Evolutionary conservation across 1,140 invertebrate species (phyloP), one percentile per base, ranked within the genome.

Genomic region (Sycophila sp.): DNA sequence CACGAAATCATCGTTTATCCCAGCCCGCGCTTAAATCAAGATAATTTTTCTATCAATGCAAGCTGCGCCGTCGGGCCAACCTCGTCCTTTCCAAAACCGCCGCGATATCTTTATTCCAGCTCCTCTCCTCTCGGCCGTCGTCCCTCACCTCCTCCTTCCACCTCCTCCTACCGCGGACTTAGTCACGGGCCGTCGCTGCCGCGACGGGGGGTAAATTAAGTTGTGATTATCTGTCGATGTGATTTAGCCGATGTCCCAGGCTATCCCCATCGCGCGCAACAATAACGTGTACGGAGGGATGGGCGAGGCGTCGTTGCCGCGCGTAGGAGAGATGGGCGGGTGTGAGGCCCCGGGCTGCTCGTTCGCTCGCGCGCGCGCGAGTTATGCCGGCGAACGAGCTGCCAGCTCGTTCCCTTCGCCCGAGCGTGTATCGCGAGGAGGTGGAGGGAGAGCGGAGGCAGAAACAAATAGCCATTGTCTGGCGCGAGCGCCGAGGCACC

Each of bases 391-490:
- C 32, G 28, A 65, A 40, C 15, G 34, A 65, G 10, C 45, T 63
- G 45, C 17, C 24, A 45, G 38, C 64, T 67, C 34, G 64, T 67
- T 58, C 58, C 17, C 28, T 49, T 49, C 17, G 1, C 17, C 34
- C 10, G 42, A 13, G 38, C 15, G 0, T 49, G n/a, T 22, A 10
- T 62, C n/a, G n/a, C n/a, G n/a, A 17, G 42, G 19, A 64, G 19
- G 49, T 55, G 51, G 51, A 6, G 51, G 15, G 51, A 22, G 28
- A 15, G 42, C 19, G 45, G 8, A 64, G 80, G 78, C 75, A 83
- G 83, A 85, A 86, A 86, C 83, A 85, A 85, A 86, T 85, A 85
- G 84, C 85, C 80, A 86, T 85, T 85, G 83, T 85, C 78, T 81
- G 82, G n/a, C n/a, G n/a, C n/a, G n/a, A n/a, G 36, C 4, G 26